A percentile compares a stretch with the other conserved stretches of the same genome.
Evolutionary conservation across 2,113 vertebrate genomes (phyloP).

Genomic region (Menura novaehollandiae): DNA sequence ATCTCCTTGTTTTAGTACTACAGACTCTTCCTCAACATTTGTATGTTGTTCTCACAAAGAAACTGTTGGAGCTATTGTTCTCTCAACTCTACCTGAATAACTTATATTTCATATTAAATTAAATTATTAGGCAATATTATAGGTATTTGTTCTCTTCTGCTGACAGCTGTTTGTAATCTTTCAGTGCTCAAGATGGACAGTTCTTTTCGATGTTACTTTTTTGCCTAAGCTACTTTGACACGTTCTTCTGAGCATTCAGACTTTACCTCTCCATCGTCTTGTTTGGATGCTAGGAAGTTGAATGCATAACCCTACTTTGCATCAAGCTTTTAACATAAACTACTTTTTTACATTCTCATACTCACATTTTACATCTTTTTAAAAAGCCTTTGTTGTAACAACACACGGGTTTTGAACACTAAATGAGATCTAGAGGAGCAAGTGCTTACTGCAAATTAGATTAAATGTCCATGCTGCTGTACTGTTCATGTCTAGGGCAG

Average conservation of each 20-base stretch:
- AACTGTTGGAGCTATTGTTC: not conserved
- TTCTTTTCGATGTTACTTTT: not conserved
- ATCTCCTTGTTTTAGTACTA: not conserved
- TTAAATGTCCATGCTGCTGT: not conserved
- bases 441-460: not conserved
- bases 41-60: not conserved
- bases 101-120: not conserved
- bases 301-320: not conserved
- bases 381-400: not conserved
- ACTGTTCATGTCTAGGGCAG: not conserved
- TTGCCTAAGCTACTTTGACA: not conserved
- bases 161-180: not conserved
- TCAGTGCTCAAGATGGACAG: not conserved
- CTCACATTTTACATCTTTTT: not conserved
- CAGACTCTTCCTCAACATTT: not conserved
- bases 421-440: not conserved
- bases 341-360: not conserved
- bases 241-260: not conserved
- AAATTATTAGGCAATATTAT: not conserved
- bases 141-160: not conserved
- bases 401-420: not conserved
- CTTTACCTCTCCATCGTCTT: not conserved
- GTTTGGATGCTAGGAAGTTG: not conserved
- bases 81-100: not conserved
- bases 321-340: not conserved